A percentile compares a stretch with the other conserved stretches of the same genome.
These are phyloP conservation scores for Podargus strigoides DNA, from an alignment of 2,797 vertebrate species.

Conservation along the genomic window DNA sequence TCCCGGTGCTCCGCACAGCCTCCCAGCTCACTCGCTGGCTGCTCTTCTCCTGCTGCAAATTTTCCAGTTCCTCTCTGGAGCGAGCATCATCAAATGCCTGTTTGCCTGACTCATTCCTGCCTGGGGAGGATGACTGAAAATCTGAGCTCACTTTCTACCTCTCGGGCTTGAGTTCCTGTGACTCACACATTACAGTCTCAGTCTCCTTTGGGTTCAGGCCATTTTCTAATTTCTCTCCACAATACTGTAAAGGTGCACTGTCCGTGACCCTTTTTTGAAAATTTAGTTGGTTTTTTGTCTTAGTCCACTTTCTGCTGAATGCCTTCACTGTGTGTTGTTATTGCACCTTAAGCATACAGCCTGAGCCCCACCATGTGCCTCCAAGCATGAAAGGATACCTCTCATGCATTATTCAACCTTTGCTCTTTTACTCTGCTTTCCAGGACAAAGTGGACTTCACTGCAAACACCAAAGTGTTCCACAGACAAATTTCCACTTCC, in stretches of 20 bases:
- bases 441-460: not conserved
- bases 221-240: not conserved
- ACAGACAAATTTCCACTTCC: not conserved
- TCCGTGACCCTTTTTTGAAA: not conserved
- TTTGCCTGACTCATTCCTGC: conserved; percentile 35
- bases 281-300: not conserved
- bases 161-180: not conserved
- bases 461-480: not conserved
- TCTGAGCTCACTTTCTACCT: conserved; percentile 14
- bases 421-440: not conserved
- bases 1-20: accelerated
- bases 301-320: not conserved
- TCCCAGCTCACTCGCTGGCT: accelerated
- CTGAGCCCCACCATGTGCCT: not conserved
- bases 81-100: not conserved
- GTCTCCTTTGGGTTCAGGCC: not conserved
- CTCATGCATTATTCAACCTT: not conserved
- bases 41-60: not conserved
- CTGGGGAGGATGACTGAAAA: not conserved
- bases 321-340: not conserved
- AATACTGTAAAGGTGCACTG: not conserved
- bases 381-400: not conserved
- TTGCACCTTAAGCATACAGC: not conserved
- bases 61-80: not conserved
- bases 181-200: not conserved